Evolutionary conservation across 2,113 vertebrate species (phyloP), one percentile per base, ranked within the genome.

Genomic region (Hyperoodon ampullatus): DNA sequence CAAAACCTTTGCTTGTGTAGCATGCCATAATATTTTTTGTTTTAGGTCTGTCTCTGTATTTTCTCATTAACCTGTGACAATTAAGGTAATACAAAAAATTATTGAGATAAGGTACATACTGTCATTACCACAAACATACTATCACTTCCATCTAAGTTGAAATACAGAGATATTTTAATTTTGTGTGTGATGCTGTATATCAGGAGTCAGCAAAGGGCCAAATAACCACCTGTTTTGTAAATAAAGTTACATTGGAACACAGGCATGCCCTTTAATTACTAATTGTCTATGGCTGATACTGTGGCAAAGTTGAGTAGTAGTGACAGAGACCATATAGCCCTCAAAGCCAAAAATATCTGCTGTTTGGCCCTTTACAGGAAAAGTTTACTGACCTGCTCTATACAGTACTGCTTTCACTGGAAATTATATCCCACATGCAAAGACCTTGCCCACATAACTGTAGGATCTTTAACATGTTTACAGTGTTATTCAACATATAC

Each of bases 111-210:
- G 50, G 30, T 86, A 90, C 11, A 42, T 2, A 39, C 33, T 83
- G 6, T 42, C 47, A 81, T 68, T 75, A 70, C 47, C 68, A 85
- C 82, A 97, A 63, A 88, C 33, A 24, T 24, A 55, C 1, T 1
- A 16, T 88, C 33, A 66, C 15, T 58, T 90, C 21, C 61, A 60
- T 84, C 70, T 88, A 58, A 92, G 75, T 74, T 92, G 50, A 75
- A 28, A 75, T 83, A 77, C 14, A 93, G 39, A 93, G 89, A 53
- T 70, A 50, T 61, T 88, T 92, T 71, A 86, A 80, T 93, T 93
- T 78, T 85, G 63, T 50, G 58, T 78, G 44, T 72, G 63, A 39
- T 86, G 30, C 42, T 30, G 33, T 90, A 7, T 80, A 58, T 80
- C 24, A 55, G 39, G 35, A 58, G 11, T 90, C 23, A 35, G 35